Conservation (phyloP, 2,797 vertebrate species). For the Periparus ater region DNA sequence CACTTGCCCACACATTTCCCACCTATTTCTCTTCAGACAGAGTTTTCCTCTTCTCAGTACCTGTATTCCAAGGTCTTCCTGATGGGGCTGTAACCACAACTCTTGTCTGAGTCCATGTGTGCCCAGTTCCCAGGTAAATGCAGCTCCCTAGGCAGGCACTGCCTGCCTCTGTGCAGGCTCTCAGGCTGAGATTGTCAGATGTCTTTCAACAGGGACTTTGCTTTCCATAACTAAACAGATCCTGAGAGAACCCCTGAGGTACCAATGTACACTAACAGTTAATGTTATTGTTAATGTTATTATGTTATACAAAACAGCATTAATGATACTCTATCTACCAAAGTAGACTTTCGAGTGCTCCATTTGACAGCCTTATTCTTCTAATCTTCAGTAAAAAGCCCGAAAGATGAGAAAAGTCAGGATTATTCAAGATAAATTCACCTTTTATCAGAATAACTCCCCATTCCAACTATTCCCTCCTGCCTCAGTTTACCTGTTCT, state of each 20-base stretch:
- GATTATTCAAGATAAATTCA: neutral
- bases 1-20: accelerated
- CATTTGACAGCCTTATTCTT: neutral
- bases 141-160: neutral
- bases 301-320: neutral
- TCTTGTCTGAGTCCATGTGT: neutral
- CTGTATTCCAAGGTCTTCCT: neutral
- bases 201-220: accelerated
- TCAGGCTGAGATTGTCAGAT: neutral
- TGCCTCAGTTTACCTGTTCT: neutral
- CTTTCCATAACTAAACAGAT: neutral
- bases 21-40: neutral
- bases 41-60: neutral
- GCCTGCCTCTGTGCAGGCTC: neutral
- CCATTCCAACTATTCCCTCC: neutral
- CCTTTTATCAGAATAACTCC: neutral
- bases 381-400: neutral
- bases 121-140: neutral
- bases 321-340: neutral
- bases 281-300: too few relatives aligned
- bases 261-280: neutral
- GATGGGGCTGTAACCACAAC: neutral
- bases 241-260: neutral
- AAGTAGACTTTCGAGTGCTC: neutral
- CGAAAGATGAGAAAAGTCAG: neutral